These are phyloP conservation scores for Mantis religiosa DNA, from an alignment of 2,888 invertebrate genomes.

Conservation along the genomic window DNA sequence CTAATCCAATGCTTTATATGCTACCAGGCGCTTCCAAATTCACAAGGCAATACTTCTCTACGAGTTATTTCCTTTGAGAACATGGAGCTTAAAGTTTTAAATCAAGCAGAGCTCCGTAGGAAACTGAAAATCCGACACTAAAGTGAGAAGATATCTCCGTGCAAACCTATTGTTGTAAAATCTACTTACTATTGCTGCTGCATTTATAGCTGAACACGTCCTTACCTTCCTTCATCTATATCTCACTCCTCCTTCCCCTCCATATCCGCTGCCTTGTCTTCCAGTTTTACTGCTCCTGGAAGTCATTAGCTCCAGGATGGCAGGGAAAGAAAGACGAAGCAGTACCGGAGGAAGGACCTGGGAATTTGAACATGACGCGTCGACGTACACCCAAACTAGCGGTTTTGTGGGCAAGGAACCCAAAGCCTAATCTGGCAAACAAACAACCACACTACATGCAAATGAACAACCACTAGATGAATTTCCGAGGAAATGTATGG, in stretches of 20 bases:
- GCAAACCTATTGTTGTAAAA: background rate
- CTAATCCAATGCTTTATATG: no score
- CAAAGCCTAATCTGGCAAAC: background rate
- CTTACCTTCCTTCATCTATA: background rate
- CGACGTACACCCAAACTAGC: background rate
- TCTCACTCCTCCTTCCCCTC: background rate
- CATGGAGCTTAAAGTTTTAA: background rate
- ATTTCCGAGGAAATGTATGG: background rate
- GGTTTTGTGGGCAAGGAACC: background rate
- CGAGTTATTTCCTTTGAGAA: no score
- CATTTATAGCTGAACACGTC: constrained; percentile 5
- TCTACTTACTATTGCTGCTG: background rate
- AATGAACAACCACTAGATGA: background rate
- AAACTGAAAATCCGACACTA: background rate
- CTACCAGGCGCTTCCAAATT: no score
- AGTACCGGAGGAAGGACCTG: background rate
- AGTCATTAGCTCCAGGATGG: constrained; percentile 22
- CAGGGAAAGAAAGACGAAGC: constrained; percentile 8
- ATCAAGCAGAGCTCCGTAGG: background rate
- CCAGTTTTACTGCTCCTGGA: constrained; percentile 26
- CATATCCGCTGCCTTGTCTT: constrained; percentile 1
- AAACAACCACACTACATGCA: background rate
- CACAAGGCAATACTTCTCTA: no score
- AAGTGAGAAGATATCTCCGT: background rate
- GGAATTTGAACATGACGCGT: background rate